Percentiles rank a stretch among this genome's conserved stretches.
These are phyloP conservation scores for Dioctria linearis DNA, from an alignment of 2,888 invertebrate species.

Conservation along the genomic window DNA sequence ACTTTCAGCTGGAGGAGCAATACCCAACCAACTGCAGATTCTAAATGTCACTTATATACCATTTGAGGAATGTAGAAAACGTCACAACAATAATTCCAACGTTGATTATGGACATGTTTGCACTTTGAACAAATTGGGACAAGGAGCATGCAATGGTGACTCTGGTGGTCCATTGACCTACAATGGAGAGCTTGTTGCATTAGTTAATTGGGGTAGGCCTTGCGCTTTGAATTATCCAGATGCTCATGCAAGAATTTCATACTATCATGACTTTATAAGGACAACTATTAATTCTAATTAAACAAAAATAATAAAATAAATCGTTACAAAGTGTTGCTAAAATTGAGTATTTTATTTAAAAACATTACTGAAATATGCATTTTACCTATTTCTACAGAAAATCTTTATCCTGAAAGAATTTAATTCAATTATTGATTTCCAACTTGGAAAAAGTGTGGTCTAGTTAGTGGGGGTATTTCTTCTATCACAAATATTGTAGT, in stretches of 20 bases:
- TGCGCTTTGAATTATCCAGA: slow-evolving; percentile 68
- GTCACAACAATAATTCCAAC: slow-evolving; percentile 71
- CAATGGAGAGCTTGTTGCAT: slow-evolving; percentile 65
- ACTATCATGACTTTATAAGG: slow-evolving; percentile 66
- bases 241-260: slow-evolving; percentile 65
- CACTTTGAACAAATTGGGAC: slow-evolving; percentile 74
- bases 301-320: not conserved
- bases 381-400: too few species aligned
- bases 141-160: slow-evolving; percentile 72
- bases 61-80: slow-evolving; percentile 73
- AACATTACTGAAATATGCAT: too few species aligned
- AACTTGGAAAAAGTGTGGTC: too few species aligned
- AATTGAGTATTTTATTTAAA: too few species aligned
- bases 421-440: too few species aligned
- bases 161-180: slow-evolving; percentile 66
- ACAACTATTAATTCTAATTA: slow-evolving; percentile 59
- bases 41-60: slow-evolving; percentile 74
- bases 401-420: too few species aligned
- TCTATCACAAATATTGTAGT: too few species aligned
- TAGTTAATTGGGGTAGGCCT: slow-evolving; percentile 69
- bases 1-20: slow-evolving; percentile 70
- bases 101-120: slow-evolving; percentile 76
- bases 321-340: not conserved
- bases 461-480: too few species aligned
- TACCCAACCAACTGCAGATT: slow-evolving; percentile 74